A percentile compares a stretch with the other conserved stretches of the same genome.
Evolutionary conservation across 2,888 invertebrate species (phyloP).

Genomic region (Napeogenes sylphis): DNA sequence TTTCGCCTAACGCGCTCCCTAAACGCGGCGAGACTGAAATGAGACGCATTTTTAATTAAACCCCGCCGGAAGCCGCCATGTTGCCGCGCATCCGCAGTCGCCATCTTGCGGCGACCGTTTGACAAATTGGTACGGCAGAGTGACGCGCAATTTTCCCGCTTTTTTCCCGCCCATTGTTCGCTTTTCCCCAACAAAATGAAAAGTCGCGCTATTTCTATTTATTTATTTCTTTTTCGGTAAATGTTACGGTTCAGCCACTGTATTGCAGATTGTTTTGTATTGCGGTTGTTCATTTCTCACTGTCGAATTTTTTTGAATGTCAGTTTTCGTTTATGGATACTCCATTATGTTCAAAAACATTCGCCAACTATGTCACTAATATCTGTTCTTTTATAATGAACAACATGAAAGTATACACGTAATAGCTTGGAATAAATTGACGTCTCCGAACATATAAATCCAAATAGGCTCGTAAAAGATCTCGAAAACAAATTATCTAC

Average conservation of each 20-base stretch:
- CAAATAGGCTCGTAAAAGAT: not conserved
- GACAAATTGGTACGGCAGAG: conserved; percentile 77
- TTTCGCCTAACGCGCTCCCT: conserved; percentile 48
- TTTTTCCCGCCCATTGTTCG: conserved; percentile 72
- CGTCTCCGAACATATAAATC: not conserved
- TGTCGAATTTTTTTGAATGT: conserved; percentile 53
- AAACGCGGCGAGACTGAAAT: conserved; percentile 58
- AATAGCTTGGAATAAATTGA: not conserved
- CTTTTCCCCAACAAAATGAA: conserved; percentile 75
- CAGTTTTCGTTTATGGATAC: conserved; percentile 28
- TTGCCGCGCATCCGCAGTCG: conserved; percentile 57
- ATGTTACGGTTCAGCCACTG: conserved; percentile 51
- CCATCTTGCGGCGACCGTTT: conserved; percentile 74
- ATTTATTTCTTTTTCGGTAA: conserved; percentile 54
- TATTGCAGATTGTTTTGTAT: conserved; percentile 46
- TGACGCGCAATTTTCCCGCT: conserved; percentile 77
- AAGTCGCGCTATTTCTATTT: conserved; percentile 67
- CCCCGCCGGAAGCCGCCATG: conserved; percentile 68
- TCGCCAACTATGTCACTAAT: not conserved
- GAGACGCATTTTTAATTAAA: conserved; percentile 75
- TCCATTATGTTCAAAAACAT: conserved; percentile 20
- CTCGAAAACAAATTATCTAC: not conserved
- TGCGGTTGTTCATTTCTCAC: conserved; percentile 54
- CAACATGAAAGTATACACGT: not conserved
- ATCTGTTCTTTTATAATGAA: not conserved